phyloP scores from a whole-genome alignment of 2,888 invertebrate species.

The Serripes groenlandicus region DNA sequence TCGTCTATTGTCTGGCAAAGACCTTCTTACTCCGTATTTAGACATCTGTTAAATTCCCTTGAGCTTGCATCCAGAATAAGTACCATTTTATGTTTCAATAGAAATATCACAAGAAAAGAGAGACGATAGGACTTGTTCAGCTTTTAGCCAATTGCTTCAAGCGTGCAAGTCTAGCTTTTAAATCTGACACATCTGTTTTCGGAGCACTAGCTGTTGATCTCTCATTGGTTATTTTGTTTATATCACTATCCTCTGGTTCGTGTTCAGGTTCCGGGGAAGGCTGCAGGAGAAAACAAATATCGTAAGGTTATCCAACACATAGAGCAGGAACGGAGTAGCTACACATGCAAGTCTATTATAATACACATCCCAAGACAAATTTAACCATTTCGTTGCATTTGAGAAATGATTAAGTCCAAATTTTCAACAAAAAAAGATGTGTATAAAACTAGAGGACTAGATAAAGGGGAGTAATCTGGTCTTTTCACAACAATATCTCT shows the following conservation, averaged over 20 bases:
- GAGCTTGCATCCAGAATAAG: no score
- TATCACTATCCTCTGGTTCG: not conserved
- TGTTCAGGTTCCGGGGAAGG: conserved; percentile 2
- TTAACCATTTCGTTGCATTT: not conserved
- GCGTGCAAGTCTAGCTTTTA: conserved; percentile 83
- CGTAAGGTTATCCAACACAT: no score
- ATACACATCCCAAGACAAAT: not conserved
- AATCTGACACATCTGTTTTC: conserved; percentile 78
- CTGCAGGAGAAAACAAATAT: conserved; percentile 2
- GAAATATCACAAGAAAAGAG: no score
- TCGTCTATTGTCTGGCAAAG: no score
- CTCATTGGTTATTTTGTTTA: not conserved
- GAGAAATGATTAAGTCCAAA: no score
- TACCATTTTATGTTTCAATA: no score
- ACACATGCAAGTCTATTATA: not conserved
- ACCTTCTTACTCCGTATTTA: no score
- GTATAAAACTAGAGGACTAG: no score
- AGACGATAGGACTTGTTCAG: conserved; percentile 49
- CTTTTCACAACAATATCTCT: no score
- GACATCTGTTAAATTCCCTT: no score
- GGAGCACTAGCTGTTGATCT: conserved; percentile 15
- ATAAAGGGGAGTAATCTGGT: no score
- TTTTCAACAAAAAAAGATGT: no score
- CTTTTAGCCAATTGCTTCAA: conserved; percentile 82
- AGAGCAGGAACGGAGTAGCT: not conserved